Evolutionary conservation across 2,797 vertebrate species (phyloP), one percentile per base, ranked within the genome.

Genomic region (Rhinella marina): DNA sequence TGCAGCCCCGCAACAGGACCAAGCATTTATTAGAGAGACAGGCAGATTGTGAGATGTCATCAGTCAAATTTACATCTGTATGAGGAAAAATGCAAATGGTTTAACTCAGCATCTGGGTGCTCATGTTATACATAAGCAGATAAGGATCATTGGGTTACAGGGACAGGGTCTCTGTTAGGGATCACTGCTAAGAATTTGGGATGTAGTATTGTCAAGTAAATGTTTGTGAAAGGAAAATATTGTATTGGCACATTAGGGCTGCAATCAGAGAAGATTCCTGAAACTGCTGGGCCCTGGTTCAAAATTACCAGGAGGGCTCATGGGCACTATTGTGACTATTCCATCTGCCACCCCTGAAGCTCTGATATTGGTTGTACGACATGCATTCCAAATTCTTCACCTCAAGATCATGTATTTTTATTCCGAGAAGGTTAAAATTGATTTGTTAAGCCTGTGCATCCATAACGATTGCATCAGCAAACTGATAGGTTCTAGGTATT

Each of bases 1-100:
- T 89, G 80, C 72, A 83, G 85, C 84, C 84, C 88, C 41, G 80
- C 61, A 62, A 89, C 80, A 86, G 62, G 84, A 79, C 77, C 72
- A 29, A 79, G 4, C 88, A 89, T 89, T 89, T 83, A 84, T 89
- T 89, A 89, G 73, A 19, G 62, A 89, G 88, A 80, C 88, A 89
- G 62, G 73, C 88, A 79, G 59, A 78, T 86, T 56, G 54, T 61
- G 84, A 84, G 84, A 86, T 86, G 85, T 89, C 84, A 89, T 89
- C 88, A 86, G 80, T 89, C 88, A 86, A 50, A 89, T 86, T 86
- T 86, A 89, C 88, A 86, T 89, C 85, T 89, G 88, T 86, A 89
- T 78, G 84, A 83, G 81, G 64, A 64, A 86, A 86, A 78, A 89
- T 89, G 88, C 80, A 86, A 89, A 89, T 89, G 80, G 27, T 61